These are phyloP conservation scores for Horisme vitalbata DNA, from an alignment of 2,888 invertebrate species.

Conservation along the genomic window DNA sequence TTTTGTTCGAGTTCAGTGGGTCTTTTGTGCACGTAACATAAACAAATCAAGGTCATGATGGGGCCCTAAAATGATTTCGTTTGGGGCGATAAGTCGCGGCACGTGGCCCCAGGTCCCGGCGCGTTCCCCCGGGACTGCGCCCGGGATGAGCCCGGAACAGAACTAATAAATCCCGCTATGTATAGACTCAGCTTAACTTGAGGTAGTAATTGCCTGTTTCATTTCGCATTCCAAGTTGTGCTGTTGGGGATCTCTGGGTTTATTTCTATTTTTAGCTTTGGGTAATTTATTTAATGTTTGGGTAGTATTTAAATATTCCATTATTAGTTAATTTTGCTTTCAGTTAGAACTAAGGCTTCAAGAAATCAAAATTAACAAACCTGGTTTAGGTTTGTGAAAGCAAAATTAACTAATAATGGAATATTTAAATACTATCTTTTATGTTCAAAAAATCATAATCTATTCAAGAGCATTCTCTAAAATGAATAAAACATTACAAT, in stretches of 20 bases:
- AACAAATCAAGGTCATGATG: conserved; percentile 26
- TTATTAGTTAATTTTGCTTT: too few relatives aligned
- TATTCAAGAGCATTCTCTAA: too few relatives aligned
- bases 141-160: not conserved
- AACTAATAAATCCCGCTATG: conserved; percentile 20
- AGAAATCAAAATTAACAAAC: too few relatives aligned
- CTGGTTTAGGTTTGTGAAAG: too few relatives aligned
- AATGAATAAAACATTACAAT: too few relatives aligned
- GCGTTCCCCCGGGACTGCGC: not conserved
- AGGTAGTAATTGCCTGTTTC: conserved; percentile 20
- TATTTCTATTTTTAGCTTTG: not conserved
- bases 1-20: conserved; percentile 11
- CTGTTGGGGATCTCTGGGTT: not conserved
- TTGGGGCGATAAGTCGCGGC: conserved; percentile 20
- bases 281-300: conserved; percentile 1
- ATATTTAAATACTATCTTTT: too few relatives aligned
- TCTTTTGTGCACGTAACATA: conserved; percentile 11
- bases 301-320: too few relatives aligned
- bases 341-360: too few relatives aligned
- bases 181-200: conserved; percentile 13
- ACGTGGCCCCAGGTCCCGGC: conserved; percentile 18
- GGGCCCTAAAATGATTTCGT: conserved; percentile 2
- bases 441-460: too few relatives aligned
- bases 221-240: conserved; percentile 5
- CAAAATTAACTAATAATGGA: too few relatives aligned